Evolutionary conservation across 2,888 invertebrate genomes (phyloP), one percentile per base, ranked within the genome.

Genomic region (Ophion costatus): DNA sequence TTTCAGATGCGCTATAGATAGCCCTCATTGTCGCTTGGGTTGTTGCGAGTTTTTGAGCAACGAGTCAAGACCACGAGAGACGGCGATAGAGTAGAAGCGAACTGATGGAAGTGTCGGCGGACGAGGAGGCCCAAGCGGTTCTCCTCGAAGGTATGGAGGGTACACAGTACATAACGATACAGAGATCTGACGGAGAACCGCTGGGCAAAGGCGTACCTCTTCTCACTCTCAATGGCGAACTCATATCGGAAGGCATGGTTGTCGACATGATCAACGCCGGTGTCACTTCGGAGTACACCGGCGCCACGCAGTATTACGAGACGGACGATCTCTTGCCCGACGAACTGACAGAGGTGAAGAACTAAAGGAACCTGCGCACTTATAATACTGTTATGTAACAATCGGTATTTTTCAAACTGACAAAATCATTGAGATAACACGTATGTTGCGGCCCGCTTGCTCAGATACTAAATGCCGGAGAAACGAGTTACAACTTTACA

Each of bases 161-260:
- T 6, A 88, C 94, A 0, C 94, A 94, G 69, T 94, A 94, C 63
- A 94, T 94, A 42, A 94, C 94, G 20, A 93, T 94, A 81, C 94
- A 94, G 75, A 89, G 94, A 81, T 90, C 90, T 0, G 93, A 93
- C 38, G 92, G 91, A 4, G 93, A 93, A 84, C 83, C 90, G 3
- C 83, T 94, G n/a, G 89, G 91, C 59, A 94, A 94, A 85, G 91
- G 91, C 14, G 92, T 93, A 5, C 92, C 93, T 0, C 87, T 93
- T 9, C 89, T 93, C 56, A 90, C 93, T 7, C 81, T 93, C n/a
- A 93, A 91, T 6, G 92, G 93, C 4, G 93, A 93, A 86, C 74
- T 93, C 29, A 91, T 93, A 45, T 91, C 93, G 0, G 93, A 93
- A 42, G 93, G 93, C 71, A 93, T 93, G 93, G 93, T 93, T 0